Evolutionary conservation across 2,888 invertebrate genomes (phyloP), one percentile per base, ranked within the genome.

Genomic region (Tetragnatha montana): DNA sequence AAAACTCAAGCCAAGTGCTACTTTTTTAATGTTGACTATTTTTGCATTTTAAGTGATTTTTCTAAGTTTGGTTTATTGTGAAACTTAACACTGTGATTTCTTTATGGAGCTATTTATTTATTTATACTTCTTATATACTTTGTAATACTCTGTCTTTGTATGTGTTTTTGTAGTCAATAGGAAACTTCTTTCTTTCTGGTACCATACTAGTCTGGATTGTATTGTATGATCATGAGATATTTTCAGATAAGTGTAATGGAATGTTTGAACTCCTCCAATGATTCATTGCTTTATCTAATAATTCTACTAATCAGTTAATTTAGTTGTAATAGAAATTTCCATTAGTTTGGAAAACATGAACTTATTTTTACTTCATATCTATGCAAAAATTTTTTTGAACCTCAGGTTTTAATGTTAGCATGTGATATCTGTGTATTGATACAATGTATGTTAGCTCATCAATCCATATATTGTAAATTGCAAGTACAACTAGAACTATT

Each of bases 11-110:
- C 17, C 12, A 60, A 60, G 4, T 35, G 12, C 60, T 60, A 6
- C 60, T 17, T 17, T 76, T 76, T 76, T 35, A 76, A 76, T 75
- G 17, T 49, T 76, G 3, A n/a, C 50, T 35, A 35, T 60, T 60
- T 60, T 60, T 12, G 12, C 60, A 60, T 60, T 60, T 12, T 60
- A 60, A 17, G 17, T 60, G 60, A 60, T 60, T 60, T 60, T 60
- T 17, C 60, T 74, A 73, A 8, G 49, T 81, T 19, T 82, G 73
- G 73, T 74, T 74, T 82, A 50, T 50, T 82, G 8, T 74, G 73
- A 74, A 82, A 82, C 86, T 80, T 80, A 80, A 68, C 73, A 80
- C 86, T 86, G 86, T 86, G 86, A 86, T 86, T 86, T 35, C 35
- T 35, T 35, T 22, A 82, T 73, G 73, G 81, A 82, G 74, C 73